Evolutionary conservation across 2,113 vertebrate genomes (phyloP), one percentile per base, ranked within the genome.

Genomic region (Spilogale gracilis): DNA sequence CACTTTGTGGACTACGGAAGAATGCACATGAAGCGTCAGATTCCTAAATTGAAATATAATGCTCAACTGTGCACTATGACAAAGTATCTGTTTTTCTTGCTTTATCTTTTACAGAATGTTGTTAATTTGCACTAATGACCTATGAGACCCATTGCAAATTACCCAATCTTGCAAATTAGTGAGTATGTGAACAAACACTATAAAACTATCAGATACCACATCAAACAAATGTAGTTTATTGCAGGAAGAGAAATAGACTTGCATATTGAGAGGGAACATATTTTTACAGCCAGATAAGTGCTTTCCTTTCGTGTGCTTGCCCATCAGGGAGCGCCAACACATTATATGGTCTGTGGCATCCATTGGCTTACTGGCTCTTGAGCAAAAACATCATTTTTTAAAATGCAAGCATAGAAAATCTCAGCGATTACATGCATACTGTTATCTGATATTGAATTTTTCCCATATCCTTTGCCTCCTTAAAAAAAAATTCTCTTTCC

Each of bases 161-260:
- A 98, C 93, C 97, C 97, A 98, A 18, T 98, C 97, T 98, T 96
- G 94, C 98, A 98, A 97, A 98, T 98, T 97, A 98, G 97, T 96
- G 95, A 93, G 91, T 94, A 67, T 98, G 94, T 98, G 97, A 96
- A 95, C 95, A 98, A 96, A 98, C 97, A 97, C 97, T 96, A 94
- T 97, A 97, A 98, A 98, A 96, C 97, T 98, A 98, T 98, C 96
- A 97, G 97, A 96, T 81, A 94, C 95, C 21, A 14, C 96, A 97
- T 97, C 97, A 97, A 91, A 96, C 93, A 95, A 98, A 97, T 97
- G 97, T 97, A 96, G 84, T 98, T 97, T 96, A 97, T 96, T 97
- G 95, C 97, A 96, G 95, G 96, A 98, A 98, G 97, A 96, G 96
- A 97, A 98, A 97, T 61, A 95, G 97, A 96, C 96, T 97, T 94